A percentile compares a stretch with the other conserved stretches of the same genome.
These are phyloP conservation scores for Sorex maritimensis DNA, from an alignment of 2,797 vertebrate species.

Conservation along the genomic window DNA sequence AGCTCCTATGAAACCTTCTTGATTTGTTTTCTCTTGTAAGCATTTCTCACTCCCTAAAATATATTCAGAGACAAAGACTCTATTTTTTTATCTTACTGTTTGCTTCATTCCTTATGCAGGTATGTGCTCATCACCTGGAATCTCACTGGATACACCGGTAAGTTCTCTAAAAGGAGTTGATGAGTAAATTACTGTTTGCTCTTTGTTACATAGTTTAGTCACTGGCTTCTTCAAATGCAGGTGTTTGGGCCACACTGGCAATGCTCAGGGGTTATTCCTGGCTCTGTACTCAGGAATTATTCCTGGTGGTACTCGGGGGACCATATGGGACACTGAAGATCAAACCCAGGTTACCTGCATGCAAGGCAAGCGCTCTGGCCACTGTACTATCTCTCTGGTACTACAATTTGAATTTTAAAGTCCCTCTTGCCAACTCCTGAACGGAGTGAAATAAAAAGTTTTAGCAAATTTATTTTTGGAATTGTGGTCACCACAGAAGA, in stretches of 20 bases:
- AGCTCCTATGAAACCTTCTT: too few species aligned
- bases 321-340: too few species aligned
- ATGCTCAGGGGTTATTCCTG: too few species aligned
- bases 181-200: neutral
- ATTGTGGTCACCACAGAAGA: constrained; percentile 12
- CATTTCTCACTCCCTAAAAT: constrained; percentile 30
- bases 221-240: neutral
- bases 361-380: too few species aligned
- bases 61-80: neutral
- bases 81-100: neutral
- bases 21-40: too few species aligned
- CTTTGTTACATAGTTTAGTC: neutral
- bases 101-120: neutral
- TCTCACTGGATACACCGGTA: neutral
- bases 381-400: too few species aligned
- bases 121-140: neutral
- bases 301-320: too few species aligned
- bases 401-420: neutral
- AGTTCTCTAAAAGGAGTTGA: neutral
- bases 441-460: constrained; percentile 16
- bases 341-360: too few species aligned
- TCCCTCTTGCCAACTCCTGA: neutral
- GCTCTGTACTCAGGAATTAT: too few species aligned
- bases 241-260: neutral
- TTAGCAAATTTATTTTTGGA: constrained; percentile 39